Evolutionary conservation across 2,888 invertebrate species (phyloP), one percentile per base, ranked within the genome.

Genomic region (Acholoe squamosa): DNA sequence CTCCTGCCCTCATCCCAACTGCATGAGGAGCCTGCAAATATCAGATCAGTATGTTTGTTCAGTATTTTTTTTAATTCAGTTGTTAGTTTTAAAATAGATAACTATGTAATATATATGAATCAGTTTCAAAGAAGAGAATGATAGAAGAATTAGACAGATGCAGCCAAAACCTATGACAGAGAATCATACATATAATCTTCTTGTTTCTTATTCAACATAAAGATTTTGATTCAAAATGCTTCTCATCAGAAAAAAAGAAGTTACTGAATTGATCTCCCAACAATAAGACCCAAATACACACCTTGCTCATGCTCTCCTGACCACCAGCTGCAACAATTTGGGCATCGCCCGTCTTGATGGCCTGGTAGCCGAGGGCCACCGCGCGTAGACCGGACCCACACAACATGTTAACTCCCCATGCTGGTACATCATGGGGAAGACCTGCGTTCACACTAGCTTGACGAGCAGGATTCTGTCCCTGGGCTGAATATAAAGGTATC

Each of bases 301-400:
- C 95, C 93, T 97, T 96, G 90, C 97, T 97, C 98, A 98, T 98
- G 93, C 96, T 97, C 96, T 98, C 98, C 96, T 98, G 98, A 0
- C 98, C 98, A 52, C 98, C 98, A 93, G 97, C 97, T 31, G 98
- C 96, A 5, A 98, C 97, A 92, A 98, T 96, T 34, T 96, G 95
- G 0, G 97, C 96, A 93, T 98, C 97, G 7, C 97, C 97, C 89
- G 96, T 95, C 92, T 96, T 96, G 91, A 98, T 97, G 0, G 97
- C 96, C 95, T 97, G 97, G 93, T 96, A 97, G 19, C 97, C 98
- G 93, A 97, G 96, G 28, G 96, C 96, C 54, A 98, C 97, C 54
- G 96, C 93, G 88, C 94, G 97, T 56, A 98, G 96, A 12, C 98
- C 98, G 89, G 98, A 98, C 56, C 98, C 98, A 96, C 98, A 98